Base-by-base conservation (phyloP, 2,888 invertebrate genomes). In the Nowickia ferox region DNA sequence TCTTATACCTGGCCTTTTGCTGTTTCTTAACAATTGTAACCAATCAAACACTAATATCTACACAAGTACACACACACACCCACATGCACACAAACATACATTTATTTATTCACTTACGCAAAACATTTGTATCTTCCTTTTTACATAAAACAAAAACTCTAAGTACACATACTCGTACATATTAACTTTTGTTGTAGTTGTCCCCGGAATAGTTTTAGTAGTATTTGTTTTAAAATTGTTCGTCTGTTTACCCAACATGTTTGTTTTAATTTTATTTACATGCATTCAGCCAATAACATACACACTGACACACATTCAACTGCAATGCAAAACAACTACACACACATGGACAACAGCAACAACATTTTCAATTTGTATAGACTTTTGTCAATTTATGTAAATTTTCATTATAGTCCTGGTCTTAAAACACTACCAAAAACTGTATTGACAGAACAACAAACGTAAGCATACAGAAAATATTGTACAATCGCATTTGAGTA, bases 311-410 rank as follows among this genome's bases (percentile, higher is more conserved):
- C 17, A 51, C 11, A 74, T 55, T 30, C 8, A 72, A 57, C 74
- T 51, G 53, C 53, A 55, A 74, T 22, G 17, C 19, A 10, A 48
- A 22, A 68, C 61, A 77, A n/a, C 3, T 22, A 42, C 6, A 68
- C 40, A 15, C 55, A 63, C 53, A 42, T 44, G 61, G 19, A 63
- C 42, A 19, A 9, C 9, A 19, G 17, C 53, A 53, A 75, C 53
- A 48, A 80, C 71, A 86, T 80, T 76, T 86, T 86, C 83, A 86
- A 86, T 86, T 86, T 86, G 86, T 86, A 83, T 86, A 86, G 86
- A 83, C 75, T 79, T 72, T 83, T 86, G 83, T 76, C 79, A 86
- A 79, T 86, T 86, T 86, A 83, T 86, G 83, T 75, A 86, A 86
- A 86, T 83, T 83, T 72, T 83, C 83, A 82, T 86, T 75, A 79